Base-by-base conservation (phyloP, 2,888 invertebrate species). In the Petrolisthes cinctipes region DNA sequence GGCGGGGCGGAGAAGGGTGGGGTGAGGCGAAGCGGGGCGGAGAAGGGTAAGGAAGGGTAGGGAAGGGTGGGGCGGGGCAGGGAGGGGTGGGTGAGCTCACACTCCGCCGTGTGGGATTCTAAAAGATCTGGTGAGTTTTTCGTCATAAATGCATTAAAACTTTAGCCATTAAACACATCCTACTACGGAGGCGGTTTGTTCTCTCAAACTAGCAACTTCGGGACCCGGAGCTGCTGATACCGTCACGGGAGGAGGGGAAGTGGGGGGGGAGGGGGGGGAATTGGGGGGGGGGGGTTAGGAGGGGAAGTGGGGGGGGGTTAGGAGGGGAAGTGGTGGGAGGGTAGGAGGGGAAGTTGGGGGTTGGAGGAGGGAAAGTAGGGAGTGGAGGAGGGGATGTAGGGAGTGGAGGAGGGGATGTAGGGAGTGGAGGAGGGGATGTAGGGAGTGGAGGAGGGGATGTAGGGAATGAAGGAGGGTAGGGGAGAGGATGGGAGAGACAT, bases 61-160 rank as follows among this genome's bases (percentile, higher is more conserved):
- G 37, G 1, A 7, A 4, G 23, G 73, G 20, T 17, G 73, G 20
- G 7, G 73, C 5, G 51, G 14, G 20, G 75, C 75, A 37, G 37
- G 37, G 37, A 37, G 37, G 37, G 37, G 37, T 37, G 37, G 37
- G 37, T 37, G 37, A 37, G 37, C 83, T 83, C 83, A 17, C 75
- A 61, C 82, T 86, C 61, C 81, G 82, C 82, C 78, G 78, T 75
- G 66, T 57, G 85, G 85, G 81, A 86, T 82, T 82, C 86, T 86
- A 82, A 86, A 86, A 86, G 86, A 86, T 82, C 86, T 82, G 86
- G 82, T 86, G 86, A 86, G 86, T 86, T 86, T 86, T 86, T 86
- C 86, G 86, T 86, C 86, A 86, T 86, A 86, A 86, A 86, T 86
- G 86, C 86, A 86, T 86, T 86, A 86, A 86, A 86, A 86, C 86